A percentile compares a stretch with the other conserved stretches of the same genome.
phyloP scores from a whole-genome alignment of 2,888 invertebrate genomes.

The Operophtera brumata region DNA sequence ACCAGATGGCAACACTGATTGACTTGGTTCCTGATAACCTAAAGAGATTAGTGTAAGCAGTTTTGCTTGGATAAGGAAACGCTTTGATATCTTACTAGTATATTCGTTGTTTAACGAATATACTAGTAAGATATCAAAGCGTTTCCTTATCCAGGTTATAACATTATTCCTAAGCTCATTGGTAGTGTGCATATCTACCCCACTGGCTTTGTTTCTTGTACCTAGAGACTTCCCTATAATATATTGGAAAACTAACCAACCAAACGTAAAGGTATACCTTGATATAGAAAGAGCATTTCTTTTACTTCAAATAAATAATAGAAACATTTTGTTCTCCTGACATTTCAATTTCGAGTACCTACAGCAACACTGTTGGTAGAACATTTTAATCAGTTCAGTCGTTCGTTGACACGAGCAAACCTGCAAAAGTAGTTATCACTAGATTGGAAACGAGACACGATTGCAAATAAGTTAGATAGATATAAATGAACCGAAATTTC shows the following conservation, averaged over 20 bases:
- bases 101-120: slow-evolving; percentile 1
- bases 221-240: too few relatives aligned
- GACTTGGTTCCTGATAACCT: neutral
- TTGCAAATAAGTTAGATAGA: slow-evolving; percentile 6
- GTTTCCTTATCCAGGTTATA: neutral
- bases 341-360: too few relatives aligned
- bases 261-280: too few relatives aligned
- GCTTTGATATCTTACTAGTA: neutral
- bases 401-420: neutral
- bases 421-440: slow-evolving; percentile 2
- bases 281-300: too few relatives aligned
- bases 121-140: neutral
- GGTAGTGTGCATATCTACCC: neutral
- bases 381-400: slow-evolving; percentile 1
- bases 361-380: neutral
- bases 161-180: neutral
- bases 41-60: neutral
- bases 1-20: neutral
- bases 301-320: too few relatives aligned
- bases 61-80: neutral
- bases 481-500: slow-evolving; percentile 8
- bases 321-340: too few relatives aligned
- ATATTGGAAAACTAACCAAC: too few relatives aligned
- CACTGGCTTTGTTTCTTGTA: neutral
- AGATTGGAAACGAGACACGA: slow-evolving; percentile 17